phyloP scores from a whole-genome alignment of 2,797 vertebrate species.

The Babyrousa celebensis region DNA sequence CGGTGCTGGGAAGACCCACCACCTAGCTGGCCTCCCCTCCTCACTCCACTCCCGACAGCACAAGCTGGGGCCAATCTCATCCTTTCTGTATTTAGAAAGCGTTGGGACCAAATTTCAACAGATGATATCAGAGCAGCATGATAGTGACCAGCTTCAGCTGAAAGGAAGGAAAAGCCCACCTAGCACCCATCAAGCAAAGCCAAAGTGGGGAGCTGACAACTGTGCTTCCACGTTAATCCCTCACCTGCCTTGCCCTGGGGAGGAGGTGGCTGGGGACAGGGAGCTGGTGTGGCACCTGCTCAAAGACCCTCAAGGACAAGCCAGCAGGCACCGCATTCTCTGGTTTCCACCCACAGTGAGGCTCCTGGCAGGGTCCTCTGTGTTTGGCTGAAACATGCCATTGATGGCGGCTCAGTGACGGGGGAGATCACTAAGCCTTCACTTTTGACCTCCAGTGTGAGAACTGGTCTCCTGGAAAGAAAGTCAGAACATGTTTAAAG shows the following conservation, averaged over 20 bases:
- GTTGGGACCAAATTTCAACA: slow-evolving; percentile 48
- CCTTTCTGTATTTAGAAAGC: slow-evolving; percentile 55
- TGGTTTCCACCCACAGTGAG: background rate
- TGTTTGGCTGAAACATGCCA: background rate
- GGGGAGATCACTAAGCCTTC: background rate
- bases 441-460: background rate
- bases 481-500: background rate
- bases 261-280: fast-evolving
- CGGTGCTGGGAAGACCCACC: background rate
- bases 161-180: background rate
- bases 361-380: background rate
- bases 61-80: background rate
- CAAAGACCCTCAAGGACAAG: background rate
- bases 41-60: background rate
- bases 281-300: fast-evolving
- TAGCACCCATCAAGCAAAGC: no score
- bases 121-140: background rate
- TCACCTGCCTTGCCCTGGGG: background rate
- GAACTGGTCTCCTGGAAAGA: background rate
- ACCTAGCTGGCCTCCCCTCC: background rate
- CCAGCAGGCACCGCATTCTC: background rate
- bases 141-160: slow-evolving; percentile 3
- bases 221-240: background rate
- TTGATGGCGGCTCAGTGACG: background rate
- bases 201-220: background rate